A percentile compares a stretch with the other conserved stretches of the same genome.
Conservation (phyloP, 1,140 invertebrate genomes). For the Antheraea pernyi region DNA sequence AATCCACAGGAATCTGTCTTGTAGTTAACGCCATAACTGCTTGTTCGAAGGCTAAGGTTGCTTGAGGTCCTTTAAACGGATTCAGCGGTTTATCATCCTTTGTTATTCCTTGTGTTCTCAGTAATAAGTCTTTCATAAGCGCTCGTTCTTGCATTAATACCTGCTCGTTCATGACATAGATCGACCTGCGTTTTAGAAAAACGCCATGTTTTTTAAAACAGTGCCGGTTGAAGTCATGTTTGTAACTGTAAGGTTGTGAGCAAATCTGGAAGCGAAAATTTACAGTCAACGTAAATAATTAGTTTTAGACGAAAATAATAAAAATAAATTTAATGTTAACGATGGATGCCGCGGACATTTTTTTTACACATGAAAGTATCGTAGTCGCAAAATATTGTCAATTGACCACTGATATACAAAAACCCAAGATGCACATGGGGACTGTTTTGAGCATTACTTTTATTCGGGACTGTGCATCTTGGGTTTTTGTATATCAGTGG, state of each 20-base stretch:
- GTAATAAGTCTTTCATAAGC: constrained; percentile 44
- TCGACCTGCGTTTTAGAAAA: constrained; percentile 44
- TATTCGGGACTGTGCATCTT: no score
- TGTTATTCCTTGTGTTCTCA: constrained; percentile 31
- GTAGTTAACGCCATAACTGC: constrained; percentile 38
- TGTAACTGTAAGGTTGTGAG: constrained; percentile 59
- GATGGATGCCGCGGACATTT: no score
- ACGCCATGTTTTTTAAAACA: constrained; percentile 63
- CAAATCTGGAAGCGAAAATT: constrained; percentile 43
- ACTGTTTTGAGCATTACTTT: no score
- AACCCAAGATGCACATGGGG: no score
- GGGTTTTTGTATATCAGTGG: no score
- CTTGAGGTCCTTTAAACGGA: constrained; percentile 45
- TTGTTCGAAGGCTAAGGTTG: constrained; percentile 41
- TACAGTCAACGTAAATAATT: no score
- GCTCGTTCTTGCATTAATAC: constrained; percentile 42
- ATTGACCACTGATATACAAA: no score
- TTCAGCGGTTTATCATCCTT: constrained; percentile 36
- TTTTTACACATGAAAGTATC: no score
- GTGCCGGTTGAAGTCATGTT: constrained; percentile 59
- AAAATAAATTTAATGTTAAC: no score
- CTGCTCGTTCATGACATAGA: constrained; percentile 56
- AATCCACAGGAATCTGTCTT: constrained; percentile 35
- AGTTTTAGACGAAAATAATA: no score
- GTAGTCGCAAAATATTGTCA: no score